These are phyloP conservation scores for Ursus arctos DNA, from an alignment of 2,113 vertebrate species.

Conservation along the genomic window DNA sequence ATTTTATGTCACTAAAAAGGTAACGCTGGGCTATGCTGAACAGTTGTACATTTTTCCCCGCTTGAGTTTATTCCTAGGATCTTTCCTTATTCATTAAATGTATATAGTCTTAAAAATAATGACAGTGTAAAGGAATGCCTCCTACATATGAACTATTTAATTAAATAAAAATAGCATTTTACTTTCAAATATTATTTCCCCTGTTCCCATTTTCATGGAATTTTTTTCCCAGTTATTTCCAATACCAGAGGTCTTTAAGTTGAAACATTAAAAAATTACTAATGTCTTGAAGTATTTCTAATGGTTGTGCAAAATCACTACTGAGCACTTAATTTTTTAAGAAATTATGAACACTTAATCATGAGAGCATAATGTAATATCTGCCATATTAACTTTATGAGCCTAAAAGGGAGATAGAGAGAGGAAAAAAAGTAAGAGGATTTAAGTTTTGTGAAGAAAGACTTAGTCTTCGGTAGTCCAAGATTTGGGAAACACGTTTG, in stretches of 20 bases:
- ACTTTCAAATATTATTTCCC: slow-evolving; percentile 2
- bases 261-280: not conserved
- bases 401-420: not conserved
- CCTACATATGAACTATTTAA: not conserved
- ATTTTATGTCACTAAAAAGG: not conserved
- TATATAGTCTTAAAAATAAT: not conserved
- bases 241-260: not conserved
- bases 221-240: not conserved
- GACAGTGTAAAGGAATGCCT: not conserved
- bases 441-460: not conserved
- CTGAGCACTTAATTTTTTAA: not conserved
- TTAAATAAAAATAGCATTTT: not conserved
- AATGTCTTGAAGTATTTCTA: not conserved
- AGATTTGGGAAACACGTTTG: not conserved
- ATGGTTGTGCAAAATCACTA: not conserved
- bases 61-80: not conserved
- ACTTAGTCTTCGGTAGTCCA: not conserved
- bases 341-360: not conserved
- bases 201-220: not conserved
- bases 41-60: not conserved
- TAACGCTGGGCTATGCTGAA: not conserved
- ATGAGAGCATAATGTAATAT: not conserved
- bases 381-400: not conserved
- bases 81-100: not conserved
- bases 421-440: not conserved